Evolutionary conservation across 2,113 vertebrate genomes (phyloP), one percentile per base, ranked within the genome.

Genomic region (Gopherus evgoodei): DNA sequence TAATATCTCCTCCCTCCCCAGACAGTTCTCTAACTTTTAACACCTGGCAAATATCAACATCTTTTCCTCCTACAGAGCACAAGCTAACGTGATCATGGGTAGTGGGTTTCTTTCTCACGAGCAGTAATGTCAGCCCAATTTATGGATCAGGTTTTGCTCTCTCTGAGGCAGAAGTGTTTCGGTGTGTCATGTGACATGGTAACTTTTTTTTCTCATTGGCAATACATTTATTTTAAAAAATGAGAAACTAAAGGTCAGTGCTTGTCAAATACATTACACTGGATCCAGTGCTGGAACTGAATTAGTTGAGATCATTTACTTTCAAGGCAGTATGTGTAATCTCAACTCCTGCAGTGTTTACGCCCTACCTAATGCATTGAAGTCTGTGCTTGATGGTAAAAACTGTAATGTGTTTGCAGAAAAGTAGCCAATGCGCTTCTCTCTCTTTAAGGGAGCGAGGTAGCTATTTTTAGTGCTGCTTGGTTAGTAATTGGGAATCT

Each of bases 271-370:
- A 88, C 94, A 76, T 57, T 87, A n/a, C 19, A 38, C 8, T 72
- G 19, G 65, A 72, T 72, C 21, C n/a, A 38, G 3, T 72, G 38
- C 38, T 38, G n/a, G n/a, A 72, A 72, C 19, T 72, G 95, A 96
- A 82, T 2, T 8, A 76, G 84, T 87, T 81, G 94, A 95, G 96
- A 76, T 6, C 91, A 16, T 84, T 7, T 87, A 96, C 96, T 96
- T 96, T 97, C 96, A 95, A 97, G 93, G 96, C 92, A 87, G 95
- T 91, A 96, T 96, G 88, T 94, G 94, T 96, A 81, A 97, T 49
- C 93, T 94, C 89, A 95, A 92, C 96, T 96, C 90, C 89, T 91
- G 95, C 96, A 95, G 91, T 4, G 81, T 0, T 53, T 90, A 22
- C 13, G 1, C 2, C 4, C 81, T 87, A 35, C 93, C 79, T 85